Base-by-base conservation (phyloP, 2,888 invertebrate genomes). In the Aethes cnicana region DNA sequence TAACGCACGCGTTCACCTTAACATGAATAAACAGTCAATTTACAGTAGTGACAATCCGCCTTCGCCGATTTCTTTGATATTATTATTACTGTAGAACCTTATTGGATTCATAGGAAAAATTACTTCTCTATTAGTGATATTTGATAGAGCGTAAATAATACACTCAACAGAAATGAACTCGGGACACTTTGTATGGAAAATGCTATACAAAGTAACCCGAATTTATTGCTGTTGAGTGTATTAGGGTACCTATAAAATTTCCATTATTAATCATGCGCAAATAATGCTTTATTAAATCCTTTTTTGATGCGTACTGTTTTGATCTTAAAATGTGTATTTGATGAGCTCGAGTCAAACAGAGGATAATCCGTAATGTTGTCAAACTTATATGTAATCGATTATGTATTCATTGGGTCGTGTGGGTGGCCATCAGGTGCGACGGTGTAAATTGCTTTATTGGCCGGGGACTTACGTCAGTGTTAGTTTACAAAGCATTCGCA, bases 401-500 rank as follows among this genome's bases (percentile, higher is more conserved):
- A 64, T 62, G 54, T 58, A 63, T 65, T 64, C 53, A 56, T 32
- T 26, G 23, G 30, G 26, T n/a, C 59, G 62, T 57, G 74, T 68
- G 71, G 77, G 80, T 68, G 73, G 66, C 60, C 57, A 63, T 72
- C 67, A 72, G 61, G 66, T 63, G 60, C 55, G 56, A 64, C 55
- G 61, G 77, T 83, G 81, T 76, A 70, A 82, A 84, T 82, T 75
- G 72, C 62, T 75, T 64, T 85, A 76, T 81, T 84, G 77, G 78
- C 79, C 72, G 68, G 73, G 59, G 69, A 78, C 79, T 85, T 86
- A 78, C 84, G 86, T 88, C 83, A 85, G 64, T 68, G 70, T 74
- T 65, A 54, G 60, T 69, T 64, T 59, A 63, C 75, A 74, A 66
- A 69, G 66, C 62, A 68, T 64, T 72, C 71, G 56, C 72, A 86